These are phyloP conservation scores for Malacoraja senta DNA, from an alignment of 2,797 vertebrate species.

Conservation along the genomic window DNA sequence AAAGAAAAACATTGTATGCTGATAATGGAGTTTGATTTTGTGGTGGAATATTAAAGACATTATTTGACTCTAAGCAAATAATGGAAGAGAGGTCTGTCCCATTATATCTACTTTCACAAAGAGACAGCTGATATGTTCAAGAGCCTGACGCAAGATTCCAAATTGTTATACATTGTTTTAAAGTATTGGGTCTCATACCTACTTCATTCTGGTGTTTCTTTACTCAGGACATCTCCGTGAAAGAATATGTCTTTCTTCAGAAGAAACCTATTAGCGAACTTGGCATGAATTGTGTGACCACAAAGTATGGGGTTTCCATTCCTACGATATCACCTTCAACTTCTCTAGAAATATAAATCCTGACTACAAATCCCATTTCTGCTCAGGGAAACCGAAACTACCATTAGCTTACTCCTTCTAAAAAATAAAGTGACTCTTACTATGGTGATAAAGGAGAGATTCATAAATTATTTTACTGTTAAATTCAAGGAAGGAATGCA, in stretches of 20 bases:
- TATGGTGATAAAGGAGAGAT: neutral
- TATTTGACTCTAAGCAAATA: neutral
- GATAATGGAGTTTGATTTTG: neutral
- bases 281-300: neutral
- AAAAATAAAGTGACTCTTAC: neutral
- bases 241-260: neutral
- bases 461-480: too few species aligned
- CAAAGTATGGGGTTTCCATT: neutral
- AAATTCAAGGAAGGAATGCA: too few species aligned
- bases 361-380: neutral
- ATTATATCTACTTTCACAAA: neutral
- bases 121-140: neutral
- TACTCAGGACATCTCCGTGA: neutral
- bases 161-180: neutral
- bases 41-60: neutral
- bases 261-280: neutral
- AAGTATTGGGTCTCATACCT: neutral
- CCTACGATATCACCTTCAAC: neutral
- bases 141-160: neutral
- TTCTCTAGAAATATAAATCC: neutral
- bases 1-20: neutral
- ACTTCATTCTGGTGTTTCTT: neutral
- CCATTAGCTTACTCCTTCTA: neutral
- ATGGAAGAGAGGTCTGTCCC: neutral
- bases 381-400: neutral